phyloP scores from a whole-genome alignment of 2,888 invertebrate species.

The Gastrophysa polygoni region DNA sequence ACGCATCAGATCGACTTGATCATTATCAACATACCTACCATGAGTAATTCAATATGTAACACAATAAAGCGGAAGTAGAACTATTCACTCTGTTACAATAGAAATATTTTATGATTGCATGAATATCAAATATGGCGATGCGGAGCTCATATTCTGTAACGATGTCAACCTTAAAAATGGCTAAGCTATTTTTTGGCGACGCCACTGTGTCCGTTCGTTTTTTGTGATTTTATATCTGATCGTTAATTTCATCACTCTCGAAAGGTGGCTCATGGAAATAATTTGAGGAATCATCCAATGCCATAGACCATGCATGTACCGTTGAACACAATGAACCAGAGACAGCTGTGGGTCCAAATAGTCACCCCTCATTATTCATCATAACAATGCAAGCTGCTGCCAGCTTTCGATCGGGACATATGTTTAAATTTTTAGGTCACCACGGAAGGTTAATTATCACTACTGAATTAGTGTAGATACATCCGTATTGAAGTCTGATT shows the following conservation, averaged over 20 bases:
- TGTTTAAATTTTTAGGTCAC: background rate
- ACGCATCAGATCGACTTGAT: background rate
- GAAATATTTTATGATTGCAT: no score
- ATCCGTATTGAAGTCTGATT: no score
- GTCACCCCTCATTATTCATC: conserved; percentile 13
- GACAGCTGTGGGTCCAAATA: conserved; percentile 14
- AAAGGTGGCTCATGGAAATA: background rate
- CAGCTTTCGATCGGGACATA: conserved; percentile 5
- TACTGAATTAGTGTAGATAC: background rate
- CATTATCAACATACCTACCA: background rate
- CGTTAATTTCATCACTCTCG: background rate
- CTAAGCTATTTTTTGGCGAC: no score
- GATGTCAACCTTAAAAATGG: no score
- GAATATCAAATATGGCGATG: no score
- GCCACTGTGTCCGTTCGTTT: background rate
- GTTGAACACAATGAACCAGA: conserved; percentile 1
- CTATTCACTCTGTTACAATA: no score
- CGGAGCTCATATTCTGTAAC: no score
- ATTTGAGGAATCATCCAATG: background rate
- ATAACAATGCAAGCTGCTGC: conserved; percentile 11
- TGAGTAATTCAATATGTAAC: background rate
- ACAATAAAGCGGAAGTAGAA: background rate
- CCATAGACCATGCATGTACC: conserved; percentile 3
- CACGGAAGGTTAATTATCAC: background rate
- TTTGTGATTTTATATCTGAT: background rate